Base-by-base conservation (phyloP, 2,113 vertebrate genomes). In the Anarrhichthys ocellatus region DNA sequence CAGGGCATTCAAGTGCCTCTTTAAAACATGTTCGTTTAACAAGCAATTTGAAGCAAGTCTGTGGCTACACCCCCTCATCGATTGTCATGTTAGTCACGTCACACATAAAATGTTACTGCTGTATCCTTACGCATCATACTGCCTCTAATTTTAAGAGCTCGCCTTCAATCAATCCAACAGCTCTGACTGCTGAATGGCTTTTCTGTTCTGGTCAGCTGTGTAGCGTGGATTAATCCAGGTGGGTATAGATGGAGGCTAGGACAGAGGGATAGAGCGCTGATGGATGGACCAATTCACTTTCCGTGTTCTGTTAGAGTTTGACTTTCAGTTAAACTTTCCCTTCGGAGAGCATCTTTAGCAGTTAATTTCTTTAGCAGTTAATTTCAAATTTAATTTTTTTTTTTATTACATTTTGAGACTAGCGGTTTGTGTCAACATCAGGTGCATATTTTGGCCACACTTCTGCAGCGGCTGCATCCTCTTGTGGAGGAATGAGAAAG, bases 51-150 rank as follows among this genome's bases (percentile, higher is more conserved):
- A 73, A 86, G 76, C 67, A 11, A 44, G 67, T 79, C 72, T 50
- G 73, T 2, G 38, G 59, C 76, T 52, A 54, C 52, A 76, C 79
- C 76, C 61, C 61, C 44, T 48, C 59, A 81, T 84, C 24, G 84
- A 92, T 88, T 73, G 84, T 71, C 76, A 84, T 86, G 83, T 78
- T 61, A 48, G 81, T 88, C 87, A 91, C 69, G 72, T 72, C 73
- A 62, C 67, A 81, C 68, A 85, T 90, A 86, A 88, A 87, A 81
- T 20, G 44, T 79, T 84, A 89, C 84, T 52, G 73, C 86, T 29
- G 78, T 76, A 66, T 86, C 78, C 63, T 38, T 24, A 48, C 42
- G n/a, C 70, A 68, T 34, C 38, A 29, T 42, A 61, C 22, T 32
- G 61, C 65, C 68, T 82, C 69, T 80, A 67, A 82, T 82, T 87